phyloP scores from a whole-genome alignment of 53 echinoderm and acorn worm species.

The Temnopleurus reevesii region DNA sequence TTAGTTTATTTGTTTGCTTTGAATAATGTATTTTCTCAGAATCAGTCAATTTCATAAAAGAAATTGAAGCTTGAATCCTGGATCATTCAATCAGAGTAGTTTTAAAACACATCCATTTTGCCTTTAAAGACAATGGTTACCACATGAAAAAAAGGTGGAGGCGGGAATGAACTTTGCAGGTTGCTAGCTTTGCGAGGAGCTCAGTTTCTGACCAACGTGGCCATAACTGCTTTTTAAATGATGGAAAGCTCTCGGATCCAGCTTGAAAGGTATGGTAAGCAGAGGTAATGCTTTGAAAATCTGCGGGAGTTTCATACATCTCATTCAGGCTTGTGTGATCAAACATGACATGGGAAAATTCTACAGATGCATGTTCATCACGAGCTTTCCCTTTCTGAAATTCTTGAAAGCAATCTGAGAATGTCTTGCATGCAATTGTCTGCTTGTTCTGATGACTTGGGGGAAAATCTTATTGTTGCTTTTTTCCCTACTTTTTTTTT shows the following conservation, averaged over 20 bases:
- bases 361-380: neutral
- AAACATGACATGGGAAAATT: neutral
- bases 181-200: neutral
- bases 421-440: neutral
- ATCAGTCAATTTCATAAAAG: no score
- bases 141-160: neutral
- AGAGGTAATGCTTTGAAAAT: constrained; percentile 6
- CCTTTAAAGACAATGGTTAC: constrained; percentile 7
- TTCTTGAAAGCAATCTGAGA: neutral
- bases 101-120: no score
- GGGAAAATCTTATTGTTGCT: no score
- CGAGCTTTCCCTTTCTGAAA: no score
- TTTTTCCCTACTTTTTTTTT: no score
- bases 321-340: neutral
- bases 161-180: neutral
- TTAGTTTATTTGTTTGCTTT: no score
- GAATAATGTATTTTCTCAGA: no score
- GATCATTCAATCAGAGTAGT: no score
- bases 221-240: neutral
- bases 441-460: no score
- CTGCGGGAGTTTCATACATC: neutral
- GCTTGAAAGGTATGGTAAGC: neutral
- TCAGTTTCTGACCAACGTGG: neutral
- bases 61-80: no score
- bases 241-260: neutral